Evolutionary conservation across 2,797 vertebrate species (phyloP).

Genomic region (Fringilla coelebs): DNA sequence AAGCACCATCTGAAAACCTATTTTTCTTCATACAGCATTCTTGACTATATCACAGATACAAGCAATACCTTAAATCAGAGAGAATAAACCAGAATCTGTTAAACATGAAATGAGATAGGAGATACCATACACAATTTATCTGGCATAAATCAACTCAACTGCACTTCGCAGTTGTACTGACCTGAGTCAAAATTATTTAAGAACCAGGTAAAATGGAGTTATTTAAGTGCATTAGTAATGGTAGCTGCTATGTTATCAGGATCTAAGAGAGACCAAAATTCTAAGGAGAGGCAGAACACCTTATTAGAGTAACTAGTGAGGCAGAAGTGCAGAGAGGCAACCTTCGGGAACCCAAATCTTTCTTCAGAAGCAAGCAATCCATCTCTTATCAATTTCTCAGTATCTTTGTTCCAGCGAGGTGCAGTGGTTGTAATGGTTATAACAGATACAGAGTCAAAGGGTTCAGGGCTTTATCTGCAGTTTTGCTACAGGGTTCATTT

Average conservation of each 20-base stretch:
- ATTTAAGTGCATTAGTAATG: not conserved
- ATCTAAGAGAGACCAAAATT: not conserved
- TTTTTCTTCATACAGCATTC: not conserved
- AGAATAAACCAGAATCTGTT: not conserved
- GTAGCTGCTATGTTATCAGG: not conserved
- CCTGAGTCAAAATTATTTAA: not conserved
- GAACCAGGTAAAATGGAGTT: not conserved
- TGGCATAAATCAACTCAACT: not conserved
- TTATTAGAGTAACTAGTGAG: not conserved
- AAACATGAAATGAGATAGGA: not conserved
- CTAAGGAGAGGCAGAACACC: not conserved
- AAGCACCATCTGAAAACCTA: not conserved
- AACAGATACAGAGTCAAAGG: not conserved
- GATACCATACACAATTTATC: not conserved
- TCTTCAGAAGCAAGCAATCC: not conserved
- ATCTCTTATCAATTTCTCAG: not conserved
- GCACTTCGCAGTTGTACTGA: not conserved
- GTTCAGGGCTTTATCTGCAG: not conserved
- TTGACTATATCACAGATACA: not conserved
- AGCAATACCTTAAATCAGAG: not conserved
- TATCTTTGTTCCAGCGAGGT: not conserved
- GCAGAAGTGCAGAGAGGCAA: not conserved
- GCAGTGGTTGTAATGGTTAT: fast-evolving
- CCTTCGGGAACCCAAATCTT: not conserved
- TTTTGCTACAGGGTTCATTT: not conserved